These are phyloP conservation scores for Cryptoblepharus egeriae DNA, from an alignment of 2,797 vertebrate genomes.

Conservation along the genomic window DNA sequence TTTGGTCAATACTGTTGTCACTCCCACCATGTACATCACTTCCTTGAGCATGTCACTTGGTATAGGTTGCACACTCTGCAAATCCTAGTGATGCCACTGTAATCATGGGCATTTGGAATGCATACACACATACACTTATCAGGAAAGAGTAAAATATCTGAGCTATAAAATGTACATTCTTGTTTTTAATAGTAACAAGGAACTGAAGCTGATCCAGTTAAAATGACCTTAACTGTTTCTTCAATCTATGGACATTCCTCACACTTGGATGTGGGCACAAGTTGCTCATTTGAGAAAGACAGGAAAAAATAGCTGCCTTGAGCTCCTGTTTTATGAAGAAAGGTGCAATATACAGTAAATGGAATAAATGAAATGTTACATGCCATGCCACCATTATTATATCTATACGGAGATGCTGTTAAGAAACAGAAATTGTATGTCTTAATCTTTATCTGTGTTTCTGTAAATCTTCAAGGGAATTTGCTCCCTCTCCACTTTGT, in stretches of 20 bases:
- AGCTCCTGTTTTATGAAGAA: no score
- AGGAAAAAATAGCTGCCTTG: no score
- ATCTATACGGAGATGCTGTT: constrained; percentile 46
- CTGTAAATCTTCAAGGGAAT: constrained; percentile 70
- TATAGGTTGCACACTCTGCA: no score
- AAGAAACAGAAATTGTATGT: constrained; percentile 22
- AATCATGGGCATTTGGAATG: no score
- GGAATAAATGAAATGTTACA: no score
- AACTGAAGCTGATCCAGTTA: constrained; percentile 14
- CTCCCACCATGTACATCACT: no score
- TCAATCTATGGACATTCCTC: not conserved
- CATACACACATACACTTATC: not conserved
- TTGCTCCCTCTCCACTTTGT: constrained; percentile 68
- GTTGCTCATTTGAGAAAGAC: constrained; percentile 13
- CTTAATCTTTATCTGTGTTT: constrained; percentile 65
- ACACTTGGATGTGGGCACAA: not conserved
- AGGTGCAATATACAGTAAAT: no score
- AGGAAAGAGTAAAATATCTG: constrained; percentile 13
- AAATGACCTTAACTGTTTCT: constrained; percentile 5
- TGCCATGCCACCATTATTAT: no score
- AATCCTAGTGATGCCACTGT: no score
- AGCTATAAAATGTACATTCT: not conserved
- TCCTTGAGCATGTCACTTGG: no score
- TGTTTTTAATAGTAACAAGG: constrained; percentile 26
- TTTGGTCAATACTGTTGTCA: no score